phyloP scores from a whole-genome alignment of 2,113 vertebrate species.

The Ictidomys tridecemlineatus region DNA sequence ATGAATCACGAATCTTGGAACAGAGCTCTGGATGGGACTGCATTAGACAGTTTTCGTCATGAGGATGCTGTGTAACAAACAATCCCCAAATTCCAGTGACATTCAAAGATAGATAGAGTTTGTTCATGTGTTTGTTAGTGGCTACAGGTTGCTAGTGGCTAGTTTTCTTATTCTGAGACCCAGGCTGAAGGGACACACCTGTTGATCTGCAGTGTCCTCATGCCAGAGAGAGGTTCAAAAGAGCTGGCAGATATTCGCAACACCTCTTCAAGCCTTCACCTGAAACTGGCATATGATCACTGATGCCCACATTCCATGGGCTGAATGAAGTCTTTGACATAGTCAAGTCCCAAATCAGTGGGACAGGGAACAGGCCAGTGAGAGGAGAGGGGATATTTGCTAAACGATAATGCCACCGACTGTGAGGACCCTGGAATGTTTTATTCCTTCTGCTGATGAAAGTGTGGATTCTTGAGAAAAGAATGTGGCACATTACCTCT shows the following conservation, averaged over 20 bases:
- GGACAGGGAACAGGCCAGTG: not conserved
- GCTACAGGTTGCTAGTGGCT: not conserved
- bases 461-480: not conserved
- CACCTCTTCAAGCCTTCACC: not conserved
- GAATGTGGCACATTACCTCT: not conserved
- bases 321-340: not conserved
- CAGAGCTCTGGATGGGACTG: not conserved
- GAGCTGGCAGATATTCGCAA: not conserved
- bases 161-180: not conserved
- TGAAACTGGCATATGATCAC: not conserved
- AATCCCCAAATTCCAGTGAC: not conserved
- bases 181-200: not conserved
- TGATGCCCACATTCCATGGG: not conserved
- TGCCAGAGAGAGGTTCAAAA: not conserved
- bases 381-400: not conserved
- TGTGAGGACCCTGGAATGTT: not conserved
- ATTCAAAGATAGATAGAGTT: not conserved
- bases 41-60: not conserved
- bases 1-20: not conserved
- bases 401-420: not conserved
- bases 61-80: not conserved
- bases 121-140: not conserved
- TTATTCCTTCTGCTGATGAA: not conserved
- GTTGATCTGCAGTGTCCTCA: not conserved
- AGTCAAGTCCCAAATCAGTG: not conserved